Evolutionary conservation across 2,888 invertebrate species (phyloP).

Genomic region (Hemicrepidius hirtus): DNA sequence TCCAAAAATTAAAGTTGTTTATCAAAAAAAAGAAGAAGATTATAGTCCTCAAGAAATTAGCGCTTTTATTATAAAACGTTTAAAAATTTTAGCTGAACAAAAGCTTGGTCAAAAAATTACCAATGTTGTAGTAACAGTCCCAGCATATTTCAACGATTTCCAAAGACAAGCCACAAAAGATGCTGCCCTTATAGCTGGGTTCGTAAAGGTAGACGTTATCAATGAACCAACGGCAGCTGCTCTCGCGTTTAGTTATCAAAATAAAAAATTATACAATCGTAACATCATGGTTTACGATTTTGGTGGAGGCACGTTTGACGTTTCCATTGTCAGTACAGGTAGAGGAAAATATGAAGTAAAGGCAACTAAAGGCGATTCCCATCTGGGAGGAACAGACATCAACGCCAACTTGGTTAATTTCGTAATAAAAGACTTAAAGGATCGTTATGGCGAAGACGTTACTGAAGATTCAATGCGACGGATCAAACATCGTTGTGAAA

Average conservation of each 20-base stretch:
- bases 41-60: slow-evolving; percentile 57
- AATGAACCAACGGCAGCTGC: slow-evolving; percentile 62
- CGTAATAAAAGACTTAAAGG: slow-evolving; percentile 45
- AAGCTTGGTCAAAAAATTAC: slow-evolving; percentile 48
- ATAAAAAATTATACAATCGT: slow-evolving; percentile 42
- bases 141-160: slow-evolving; percentile 60
- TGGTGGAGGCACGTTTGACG: slow-evolving; percentile 62
- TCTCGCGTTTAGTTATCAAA: slow-evolving; percentile 53
- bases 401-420: slow-evolving; percentile 55
- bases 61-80: slow-evolving; percentile 53
- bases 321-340: slow-evolving; percentile 55
- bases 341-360: slow-evolving; percentile 51
- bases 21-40: slow-evolving; percentile 2
- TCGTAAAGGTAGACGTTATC: slow-evolving; percentile 52
- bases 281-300: slow-evolving; percentile 60
- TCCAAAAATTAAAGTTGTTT: slow-evolving; percentile 45
- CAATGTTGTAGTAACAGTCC: slow-evolving; percentile 60
- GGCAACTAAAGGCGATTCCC: slow-evolving; percentile 59
- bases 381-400: slow-evolving; percentile 62
- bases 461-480: slow-evolving; percentile 44
- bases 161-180: slow-evolving; percentile 60
- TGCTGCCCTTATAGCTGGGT: slow-evolving; percentile 59
- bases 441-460: slow-evolving; percentile 51
- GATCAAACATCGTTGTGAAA: slow-evolving; percentile 54
- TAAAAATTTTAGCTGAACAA: slow-evolving; percentile 52